Conservation (phyloP, 2,113 vertebrate species). For the Oncorhynchus mykiss region DNA sequence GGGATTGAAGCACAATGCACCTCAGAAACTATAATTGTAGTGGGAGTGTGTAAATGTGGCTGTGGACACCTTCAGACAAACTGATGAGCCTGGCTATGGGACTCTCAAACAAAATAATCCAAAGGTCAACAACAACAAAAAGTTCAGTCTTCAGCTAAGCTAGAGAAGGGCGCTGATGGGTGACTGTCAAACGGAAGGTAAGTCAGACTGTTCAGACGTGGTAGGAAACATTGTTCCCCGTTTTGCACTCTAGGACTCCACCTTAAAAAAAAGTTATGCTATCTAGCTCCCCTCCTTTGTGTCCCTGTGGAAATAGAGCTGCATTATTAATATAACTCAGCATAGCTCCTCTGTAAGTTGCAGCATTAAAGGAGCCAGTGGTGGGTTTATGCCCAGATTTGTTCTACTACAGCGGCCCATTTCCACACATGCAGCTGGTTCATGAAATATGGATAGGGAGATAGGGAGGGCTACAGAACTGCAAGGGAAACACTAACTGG, state of each 20-base stretch:
- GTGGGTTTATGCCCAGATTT: slow-evolving; percentile 20
- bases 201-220: background rate
- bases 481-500: too few species aligned
- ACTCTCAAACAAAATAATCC: background rate
- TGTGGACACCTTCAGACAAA: background rate
- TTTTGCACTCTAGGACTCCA: slow-evolving; percentile 1
- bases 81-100: background rate
- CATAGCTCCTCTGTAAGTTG: slow-evolving; percentile 20
- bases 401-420: slow-evolving; percentile 43
- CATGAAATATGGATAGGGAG: slow-evolving; percentile 34
- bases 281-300: background rate
- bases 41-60: too few species aligned
- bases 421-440: slow-evolving; percentile 43
- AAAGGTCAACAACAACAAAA: background rate
- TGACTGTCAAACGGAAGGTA: background rate
- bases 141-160: background rate
- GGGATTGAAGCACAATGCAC: background rate
- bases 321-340: slow-evolving; percentile 19
- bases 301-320: background rate
- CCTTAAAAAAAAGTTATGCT: background rate
- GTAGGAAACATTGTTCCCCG: background rate
- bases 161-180: background rate
- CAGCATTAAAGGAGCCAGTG: slow-evolving; percentile 27
- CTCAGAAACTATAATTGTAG: background rate
- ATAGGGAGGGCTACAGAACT: background rate